Conservation (phyloP, 2,888 invertebrate genomes). For the Rotaria macrura region DNA sequence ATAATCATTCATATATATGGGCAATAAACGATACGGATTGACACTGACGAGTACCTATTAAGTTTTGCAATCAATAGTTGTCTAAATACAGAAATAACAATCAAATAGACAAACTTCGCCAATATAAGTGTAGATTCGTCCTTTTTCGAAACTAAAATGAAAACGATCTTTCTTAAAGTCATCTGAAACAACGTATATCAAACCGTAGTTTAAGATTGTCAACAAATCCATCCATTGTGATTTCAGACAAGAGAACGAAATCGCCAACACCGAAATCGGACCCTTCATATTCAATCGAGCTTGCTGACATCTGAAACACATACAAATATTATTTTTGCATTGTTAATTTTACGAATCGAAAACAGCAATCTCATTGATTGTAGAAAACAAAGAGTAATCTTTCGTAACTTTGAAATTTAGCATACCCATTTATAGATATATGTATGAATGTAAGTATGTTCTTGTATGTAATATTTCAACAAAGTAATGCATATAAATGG, state of each 20-base stretch:
- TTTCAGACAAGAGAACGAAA: slow-evolving; percentile 85
- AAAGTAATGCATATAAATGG: not conserved
- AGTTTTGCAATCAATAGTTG: not conserved
- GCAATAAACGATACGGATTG: slow-evolving; percentile 83
- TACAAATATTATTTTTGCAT: no score
- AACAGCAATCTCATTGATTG: no score
- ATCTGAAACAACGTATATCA: no score
- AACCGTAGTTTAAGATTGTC: slow-evolving; percentile 81
- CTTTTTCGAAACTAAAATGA: slow-evolving; percentile 40
- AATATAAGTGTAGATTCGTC: slow-evolving; percentile 88
- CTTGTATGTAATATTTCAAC: not conserved
- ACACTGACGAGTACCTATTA: slow-evolving; percentile 63
- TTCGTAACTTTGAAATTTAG: no score
- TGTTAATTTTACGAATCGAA: no score
- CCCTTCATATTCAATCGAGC: slow-evolving; percentile 19
- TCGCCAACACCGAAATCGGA: slow-evolving; percentile 67
- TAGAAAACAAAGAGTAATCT: no score
- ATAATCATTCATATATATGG: slow-evolving; percentile 75
- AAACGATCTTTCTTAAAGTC: not conserved
- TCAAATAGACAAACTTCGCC: slow-evolving; percentile 64
- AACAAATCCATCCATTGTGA: slow-evolving; percentile 77
- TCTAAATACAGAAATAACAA: slow-evolving; percentile 50
- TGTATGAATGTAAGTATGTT: not conserved
- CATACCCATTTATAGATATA: no score
- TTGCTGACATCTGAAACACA: not conserved